Evolutionary conservation across 2,797 vertebrate species (phyloP), one percentile per base, ranked within the genome.

Genomic region (Chelmon rostratus): DNA sequence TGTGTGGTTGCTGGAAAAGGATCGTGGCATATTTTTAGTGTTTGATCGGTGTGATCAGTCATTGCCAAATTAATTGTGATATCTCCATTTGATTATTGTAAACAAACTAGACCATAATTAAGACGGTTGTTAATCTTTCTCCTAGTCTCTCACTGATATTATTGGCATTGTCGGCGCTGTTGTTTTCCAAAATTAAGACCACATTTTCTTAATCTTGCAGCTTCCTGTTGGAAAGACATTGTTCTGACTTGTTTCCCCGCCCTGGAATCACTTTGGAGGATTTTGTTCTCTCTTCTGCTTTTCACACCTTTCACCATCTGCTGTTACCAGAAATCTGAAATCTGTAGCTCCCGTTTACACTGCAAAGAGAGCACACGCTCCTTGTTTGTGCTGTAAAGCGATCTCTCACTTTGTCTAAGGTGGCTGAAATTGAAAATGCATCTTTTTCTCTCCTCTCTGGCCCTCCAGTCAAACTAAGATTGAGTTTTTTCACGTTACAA

Each of bases 281-380:
- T 47, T 72, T 57, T 35, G 42, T 25, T 13, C 13, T 42, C 40
- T 42, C 40, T 13, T 42, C 13, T 42, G 8, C 40, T 67, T 80
- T 70, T 83, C 37, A 54, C 61, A 68, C 58, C 53, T 59, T 37
- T 28, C 18, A 56, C 54, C 50, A 40, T 66, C 65, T 57, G 15
- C 50, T 37, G 12, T 35, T 23, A 31, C 10, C 35, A 63, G 15
- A 61, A 61, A 28, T 54, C 47, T 59, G 6, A 40, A 28, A 42
- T 12, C 35, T 66, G 40, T 35, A 12, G 23, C 38, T 71, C 42
- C 15, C 19, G 4, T 50, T 57, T 31, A 65, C n/a, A 11, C 53
- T 42, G 28, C 18, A 40, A 21, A 19, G 15, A 53, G 42, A n/a
- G 25, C 33, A 16, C 56, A 25, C 12, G 23, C 19, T 66, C 70